Conservation (phyloP, 2,888 invertebrate genomes). For the Sipha maydis region DNA sequence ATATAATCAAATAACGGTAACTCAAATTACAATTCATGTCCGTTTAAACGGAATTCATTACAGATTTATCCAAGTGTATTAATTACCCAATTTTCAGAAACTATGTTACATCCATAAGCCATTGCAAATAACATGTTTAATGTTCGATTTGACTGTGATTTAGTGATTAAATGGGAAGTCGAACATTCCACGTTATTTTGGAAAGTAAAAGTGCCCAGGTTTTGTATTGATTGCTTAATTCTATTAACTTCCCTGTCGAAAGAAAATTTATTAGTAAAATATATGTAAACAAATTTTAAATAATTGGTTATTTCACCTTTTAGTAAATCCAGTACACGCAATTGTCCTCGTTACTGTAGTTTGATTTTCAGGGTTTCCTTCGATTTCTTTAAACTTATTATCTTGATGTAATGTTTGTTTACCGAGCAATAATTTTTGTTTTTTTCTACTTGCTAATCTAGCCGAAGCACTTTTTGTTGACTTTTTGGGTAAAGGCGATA, state of each 20-base stretch:
- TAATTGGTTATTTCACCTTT: slow-evolving; percentile 1
- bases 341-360: neutral
- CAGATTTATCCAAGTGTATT: neutral
- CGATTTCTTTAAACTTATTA: slow-evolving; percentile 28
- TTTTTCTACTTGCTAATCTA: too few species aligned
- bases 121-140: slow-evolving; percentile 80
- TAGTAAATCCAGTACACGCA: slow-evolving; percentile 45
- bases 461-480: too few species aligned
- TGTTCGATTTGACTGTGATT: slow-evolving; percentile 75
- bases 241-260: slow-evolving; percentile 67
- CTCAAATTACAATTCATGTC: neutral
- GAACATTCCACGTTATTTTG: slow-evolving; percentile 74
- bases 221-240: slow-evolving; percentile 69
- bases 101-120: slow-evolving; percentile 80
- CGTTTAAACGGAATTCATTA: too few species aligned
- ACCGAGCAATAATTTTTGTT: too few species aligned
- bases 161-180: slow-evolving; percentile 83
- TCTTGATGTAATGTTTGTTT: too few species aligned
- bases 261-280: slow-evolving; percentile 37
- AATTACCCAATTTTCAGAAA: slow-evolving; percentile 78
- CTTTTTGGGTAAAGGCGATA: slow-evolving; percentile 35
- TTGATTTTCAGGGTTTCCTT: too few species aligned
- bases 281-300: neutral
- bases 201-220: slow-evolving; percentile 73
- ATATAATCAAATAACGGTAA: neutral